Conservation (phyloP, 2,797 vertebrate species). For the Simalia tracyae region DNA sequence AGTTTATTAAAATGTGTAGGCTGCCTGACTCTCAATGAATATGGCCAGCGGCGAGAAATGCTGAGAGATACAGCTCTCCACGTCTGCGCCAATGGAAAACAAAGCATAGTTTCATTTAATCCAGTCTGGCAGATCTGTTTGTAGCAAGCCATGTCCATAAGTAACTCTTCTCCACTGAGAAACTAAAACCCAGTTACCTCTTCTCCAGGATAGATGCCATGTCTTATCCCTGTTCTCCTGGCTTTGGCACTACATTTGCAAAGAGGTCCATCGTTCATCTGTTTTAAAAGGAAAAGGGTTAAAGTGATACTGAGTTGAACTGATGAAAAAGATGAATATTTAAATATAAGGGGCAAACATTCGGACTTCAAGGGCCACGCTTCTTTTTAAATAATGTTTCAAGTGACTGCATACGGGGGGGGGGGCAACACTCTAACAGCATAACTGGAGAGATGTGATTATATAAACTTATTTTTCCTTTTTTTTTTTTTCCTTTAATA, state of each 20-base stretch:
- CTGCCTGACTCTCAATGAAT: background rate
- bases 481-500: background rate
- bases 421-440: no score
- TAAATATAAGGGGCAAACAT: background rate
- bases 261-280: conserved; percentile 98
- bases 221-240: conserved; percentile 92
- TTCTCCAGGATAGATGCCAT: conserved; percentile 98
- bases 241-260: conserved; percentile 98
- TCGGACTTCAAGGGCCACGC: background rate
- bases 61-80: background rate
- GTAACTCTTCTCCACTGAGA: background rate
- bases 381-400: background rate
- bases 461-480: no score
- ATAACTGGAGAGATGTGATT: no score
- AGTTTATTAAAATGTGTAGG: background rate
- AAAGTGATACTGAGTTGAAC: conserved; percentile 48
- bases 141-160: background rate
- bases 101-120: background rate
- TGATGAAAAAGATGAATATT: background rate
- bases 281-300: conserved; percentile 62
- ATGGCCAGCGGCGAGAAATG: no score
- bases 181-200: conserved; percentile 79
- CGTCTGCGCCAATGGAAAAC: background rate
- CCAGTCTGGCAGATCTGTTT: no score
- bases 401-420: no score